Percentiles rank a stretch among this genome's conserved stretches.
phyloP scores from a whole-genome alignment of 1,140 invertebrate genomes.

The Drosophila navojoa region DNA sequence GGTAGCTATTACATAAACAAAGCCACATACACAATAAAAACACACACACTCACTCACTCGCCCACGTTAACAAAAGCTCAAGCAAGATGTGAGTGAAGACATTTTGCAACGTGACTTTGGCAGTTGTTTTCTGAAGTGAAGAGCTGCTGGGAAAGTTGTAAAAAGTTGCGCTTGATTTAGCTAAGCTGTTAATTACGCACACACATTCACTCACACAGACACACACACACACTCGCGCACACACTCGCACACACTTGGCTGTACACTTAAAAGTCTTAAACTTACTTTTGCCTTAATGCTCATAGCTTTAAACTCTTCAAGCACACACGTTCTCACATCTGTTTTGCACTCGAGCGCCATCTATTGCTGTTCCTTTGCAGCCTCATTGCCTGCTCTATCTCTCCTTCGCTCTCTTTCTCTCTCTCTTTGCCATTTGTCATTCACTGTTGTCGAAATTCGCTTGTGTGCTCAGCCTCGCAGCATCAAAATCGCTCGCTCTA shows the following conservation, averaged over 20 bases:
- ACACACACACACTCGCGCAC: slow-evolving; percentile 5
- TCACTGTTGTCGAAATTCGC: not conserved
- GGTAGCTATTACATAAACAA: slow-evolving; percentile 7
- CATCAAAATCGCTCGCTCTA: slow-evolving; percentile 53
- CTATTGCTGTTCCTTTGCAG: slow-evolving; percentile 36
- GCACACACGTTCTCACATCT: slow-evolving; percentile 17
- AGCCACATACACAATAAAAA: slow-evolving; percentile 23
- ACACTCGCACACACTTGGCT: slow-evolving; percentile 1
- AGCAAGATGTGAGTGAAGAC: slow-evolving; percentile 25
- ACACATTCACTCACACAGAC: slow-evolving; percentile 13
- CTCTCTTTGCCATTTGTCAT: slow-evolving; percentile 10
- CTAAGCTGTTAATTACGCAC: slow-evolving; percentile 43
- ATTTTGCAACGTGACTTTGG: slow-evolving; percentile 53
- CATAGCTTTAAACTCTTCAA: slow-evolving; percentile 22
- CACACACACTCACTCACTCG: slow-evolving; percentile 23
- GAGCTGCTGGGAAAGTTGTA: slow-evolving; percentile 29
- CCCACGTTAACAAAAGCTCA: slow-evolving; percentile 17
- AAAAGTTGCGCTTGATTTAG: slow-evolving; percentile 46
- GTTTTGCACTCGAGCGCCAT: slow-evolving; percentile 46
- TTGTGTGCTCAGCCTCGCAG: slow-evolving; percentile 37
- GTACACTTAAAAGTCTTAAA: slow-evolving; percentile 23
- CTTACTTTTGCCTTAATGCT: slow-evolving; percentile 34
- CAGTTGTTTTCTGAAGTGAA: slow-evolving; percentile 22
- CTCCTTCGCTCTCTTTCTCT: slow-evolving; percentile 12
- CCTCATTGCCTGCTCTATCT: slow-evolving; percentile 38